Percentiles rank a stretch among this genome's conserved stretches.
phyloP scores from a whole-genome alignment of 2,888 invertebrate species.

The Ectemnius cavifrons region DNA sequence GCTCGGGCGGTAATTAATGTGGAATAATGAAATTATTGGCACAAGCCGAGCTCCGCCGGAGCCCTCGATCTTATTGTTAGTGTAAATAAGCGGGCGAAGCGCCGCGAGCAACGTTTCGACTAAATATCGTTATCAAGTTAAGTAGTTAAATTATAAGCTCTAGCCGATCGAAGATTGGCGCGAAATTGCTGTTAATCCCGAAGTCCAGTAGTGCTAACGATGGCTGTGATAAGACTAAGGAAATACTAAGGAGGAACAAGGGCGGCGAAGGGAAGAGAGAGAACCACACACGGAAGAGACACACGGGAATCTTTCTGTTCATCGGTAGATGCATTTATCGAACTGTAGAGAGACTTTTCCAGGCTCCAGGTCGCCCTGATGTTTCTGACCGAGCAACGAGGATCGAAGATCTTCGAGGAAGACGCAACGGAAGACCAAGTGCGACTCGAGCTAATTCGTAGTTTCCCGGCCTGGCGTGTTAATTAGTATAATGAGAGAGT shows the following conservation, averaged over 20 bases:
- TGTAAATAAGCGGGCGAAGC: constrained; percentile 41
- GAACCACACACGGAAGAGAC: constrained; percentile 15
- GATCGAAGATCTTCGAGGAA: too few species aligned
- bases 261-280: constrained; percentile 17
- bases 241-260: constrained; percentile 45
- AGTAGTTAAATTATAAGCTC: constrained; percentile 60
- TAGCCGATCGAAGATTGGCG: constrained; percentile 56
- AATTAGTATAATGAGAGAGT: too few species aligned
- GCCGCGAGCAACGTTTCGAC: too few species aligned
- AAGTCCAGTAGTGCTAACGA: constrained; percentile 69
- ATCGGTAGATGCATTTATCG: neutral
- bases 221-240: constrained; percentile 73
- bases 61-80: neutral
- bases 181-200: constrained; percentile 52
- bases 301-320: constrained; percentile 11
- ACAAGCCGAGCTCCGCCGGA: too few species aligned
- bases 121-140: constrained; percentile 47
- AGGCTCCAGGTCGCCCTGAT: too few species aligned
- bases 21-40: too few species aligned
- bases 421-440: too few species aligned
- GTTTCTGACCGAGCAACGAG: too few species aligned
- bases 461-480: too few species aligned
- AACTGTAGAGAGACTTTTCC: too few species aligned
- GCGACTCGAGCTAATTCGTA: too few species aligned
- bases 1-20: too few species aligned